Base-by-base conservation (phyloP, 2,113 vertebrate species). In the Siniperca knerii region DNA sequence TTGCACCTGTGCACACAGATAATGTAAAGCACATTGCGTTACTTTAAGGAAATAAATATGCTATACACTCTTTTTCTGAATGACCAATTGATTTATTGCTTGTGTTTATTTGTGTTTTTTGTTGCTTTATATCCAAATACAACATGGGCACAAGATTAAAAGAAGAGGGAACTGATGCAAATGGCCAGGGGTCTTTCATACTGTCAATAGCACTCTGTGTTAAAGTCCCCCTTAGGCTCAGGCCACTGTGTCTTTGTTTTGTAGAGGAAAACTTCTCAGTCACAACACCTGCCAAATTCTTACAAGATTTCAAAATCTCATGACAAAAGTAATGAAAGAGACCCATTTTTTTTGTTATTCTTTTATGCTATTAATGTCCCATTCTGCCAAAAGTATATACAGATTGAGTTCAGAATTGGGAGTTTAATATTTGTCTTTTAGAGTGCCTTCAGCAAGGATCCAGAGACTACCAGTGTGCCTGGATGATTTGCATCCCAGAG, bases 401-500 rank as follows among this genome's bases (percentile, higher is more conserved):
- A 52, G 18, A 40, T 11, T 18, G 23, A 44, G 50, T 58, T 18
- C 23, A 55, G 57, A 44, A 29, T 18, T 29, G 25, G 72, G 52
- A 73, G 42, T 60, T 58, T 37, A 61, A 71, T 69, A 55, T 71
- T 54, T 71, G 37, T 10, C 33, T n/a, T 52, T 4, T 29, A 8
- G 8, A 12, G 16, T 66, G 23, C 40, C 21, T 52, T 71, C 40
- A 77, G 29, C 40, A 42, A 50, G 21, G 40, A 70, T 61, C n/a
- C 62, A 48, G 40, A 71, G 37, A 82, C 4, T 2, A 37, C 29
- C 16, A 73, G 67, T n/a, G 18, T 80, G 57, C 7, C 40, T 69
- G 61, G 6, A 10, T 73, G 25, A 85, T 90, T 77, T 81, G 72
- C 86, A 82, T 79, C 40, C 15, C 66, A 73, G 46, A 54, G 82